Evolutionary conservation across 1,140 invertebrate species (phyloP), one percentile per base, ranked within the genome.

Genomic region (Drosophila mojavensis): DNA sequence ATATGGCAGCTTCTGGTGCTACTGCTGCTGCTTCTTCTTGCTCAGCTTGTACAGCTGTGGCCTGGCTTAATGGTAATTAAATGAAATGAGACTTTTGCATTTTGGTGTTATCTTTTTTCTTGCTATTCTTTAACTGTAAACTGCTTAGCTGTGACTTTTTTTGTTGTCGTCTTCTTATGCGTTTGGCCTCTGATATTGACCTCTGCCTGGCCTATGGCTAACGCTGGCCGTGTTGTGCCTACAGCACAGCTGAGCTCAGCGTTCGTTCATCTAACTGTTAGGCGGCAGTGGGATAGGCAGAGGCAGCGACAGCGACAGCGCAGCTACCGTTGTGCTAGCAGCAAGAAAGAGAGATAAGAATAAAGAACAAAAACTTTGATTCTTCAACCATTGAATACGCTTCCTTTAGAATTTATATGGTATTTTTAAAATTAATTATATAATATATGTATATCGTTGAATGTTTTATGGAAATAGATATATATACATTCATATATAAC

Each of bases 41-140:
- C 20, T 10, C 54, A 13, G 36, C 48, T 26, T 26, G 50, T 48
- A 45, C 50, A 64, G 51, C 48, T 64, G 60, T 53, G 71, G 45
- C 13, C 39, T 65, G 39, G 56, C 63, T 88, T 88, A 61, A 88
- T 86, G 83, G 83, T 86, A 86, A 86, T 82, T 86, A 82, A 82
- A 74, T 48, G 36, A 33, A 70, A 73, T 77, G 59, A 56, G 60
- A 65, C 73, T 81, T 48, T 59, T 51, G 63, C 54, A 26, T 62
- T 70, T 76, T 63, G n/a, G 50, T 61, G 60, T 65, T 75, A 30
- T 47, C 36, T 62, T 74, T 69, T 59, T 78, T 77, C 53, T 39
- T 20, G 45, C 54, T 68, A 50, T 50, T 30, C 50, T 76, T 77
- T 77, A 78, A 88, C 83, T 62, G 83, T 88, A 79, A 82, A 79